A percentile compares a stretch with the other conserved stretches of the same genome.
phyloP scores from a whole-genome alignment of 2,113 vertebrate species.

The Agelaius phoeniceus region DNA sequence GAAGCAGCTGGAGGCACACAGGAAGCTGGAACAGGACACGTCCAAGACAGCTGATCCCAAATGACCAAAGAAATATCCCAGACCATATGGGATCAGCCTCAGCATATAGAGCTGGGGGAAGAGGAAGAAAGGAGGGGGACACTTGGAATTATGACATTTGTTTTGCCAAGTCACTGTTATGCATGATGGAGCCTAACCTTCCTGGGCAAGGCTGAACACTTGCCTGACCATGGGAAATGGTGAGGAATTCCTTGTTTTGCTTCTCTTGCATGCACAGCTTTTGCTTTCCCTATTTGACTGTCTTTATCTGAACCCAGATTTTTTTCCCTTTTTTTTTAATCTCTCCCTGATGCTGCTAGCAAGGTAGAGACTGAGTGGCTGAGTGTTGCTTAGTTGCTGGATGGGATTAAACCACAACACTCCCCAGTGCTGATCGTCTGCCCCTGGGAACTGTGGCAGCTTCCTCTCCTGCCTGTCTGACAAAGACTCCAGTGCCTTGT shows the following conservation, averaged over 20 bases:
- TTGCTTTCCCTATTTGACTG: not conserved
- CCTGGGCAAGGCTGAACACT: not conserved
- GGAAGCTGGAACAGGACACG: not conserved
- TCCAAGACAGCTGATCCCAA: accelerated
- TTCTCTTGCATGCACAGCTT: not conserved
- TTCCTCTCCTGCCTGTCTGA: not conserved
- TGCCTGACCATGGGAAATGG: not conserved
- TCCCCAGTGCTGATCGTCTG: not conserved
- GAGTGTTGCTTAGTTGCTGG: not conserved
- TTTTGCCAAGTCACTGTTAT: not conserved
- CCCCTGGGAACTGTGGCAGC: not conserved
- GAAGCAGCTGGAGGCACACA: accelerated
- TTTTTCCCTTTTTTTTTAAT: not conserved
- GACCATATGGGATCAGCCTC: not conserved
- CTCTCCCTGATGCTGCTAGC: not conserved
- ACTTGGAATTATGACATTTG: not conserved
- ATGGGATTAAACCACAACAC: not conserved
- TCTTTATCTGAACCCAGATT: not conserved
- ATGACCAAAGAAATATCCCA: not conserved
- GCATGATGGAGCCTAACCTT: not conserved
- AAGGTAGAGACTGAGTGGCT: not conserved
- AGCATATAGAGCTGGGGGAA: not conserved
- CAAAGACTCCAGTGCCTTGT: not conserved
- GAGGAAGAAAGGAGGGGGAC: accelerated
- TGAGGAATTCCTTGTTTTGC: not conserved